Conservation (phyloP, 1,140 invertebrate genomes). For the Pseudobourletiella spinata region DNA sequence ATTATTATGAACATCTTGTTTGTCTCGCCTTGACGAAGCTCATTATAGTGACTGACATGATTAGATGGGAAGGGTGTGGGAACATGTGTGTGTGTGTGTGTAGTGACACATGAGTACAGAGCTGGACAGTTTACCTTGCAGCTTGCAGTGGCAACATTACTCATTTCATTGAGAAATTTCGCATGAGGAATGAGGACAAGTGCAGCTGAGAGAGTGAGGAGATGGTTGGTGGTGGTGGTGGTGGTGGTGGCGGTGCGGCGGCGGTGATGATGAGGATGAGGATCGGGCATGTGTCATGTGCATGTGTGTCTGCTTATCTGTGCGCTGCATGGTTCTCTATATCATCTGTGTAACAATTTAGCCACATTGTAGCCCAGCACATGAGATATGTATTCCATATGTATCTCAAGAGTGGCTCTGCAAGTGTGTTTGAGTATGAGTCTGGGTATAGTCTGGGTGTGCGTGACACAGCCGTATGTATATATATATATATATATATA, state of each 20-base stretch:
- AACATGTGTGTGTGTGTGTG: neutral
- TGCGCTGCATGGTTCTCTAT: too few relatives aligned
- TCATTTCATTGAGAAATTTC: conserved; percentile 15
- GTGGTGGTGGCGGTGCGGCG: neutral
- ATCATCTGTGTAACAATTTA: too few relatives aligned
- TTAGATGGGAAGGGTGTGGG: neutral
- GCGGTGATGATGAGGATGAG: too few relatives aligned
- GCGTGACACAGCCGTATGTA: too few relatives aligned
- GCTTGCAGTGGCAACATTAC: conserved; percentile 15
- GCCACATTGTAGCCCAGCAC: neutral
- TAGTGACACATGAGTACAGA: neutral
- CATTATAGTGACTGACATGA: too few relatives aligned
- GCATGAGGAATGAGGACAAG: conserved; percentile 7
- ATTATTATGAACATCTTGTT: too few relatives aligned
- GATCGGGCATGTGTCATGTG: neutral
- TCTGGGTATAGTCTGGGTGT: too few relatives aligned
- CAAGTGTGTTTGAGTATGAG: too few relatives aligned
- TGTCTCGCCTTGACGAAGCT: neutral
- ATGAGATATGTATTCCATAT: too few relatives aligned
- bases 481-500: too few relatives aligned
- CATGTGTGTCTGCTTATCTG: neutral
- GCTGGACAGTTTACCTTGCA: conserved; percentile 5
- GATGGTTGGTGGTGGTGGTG: neutral
- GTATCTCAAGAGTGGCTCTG: too few relatives aligned
- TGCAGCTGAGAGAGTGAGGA: neutral